phyloP scores from a whole-genome alignment of 2,888 invertebrate species.

The Parascotia fuliginaria region DNA sequence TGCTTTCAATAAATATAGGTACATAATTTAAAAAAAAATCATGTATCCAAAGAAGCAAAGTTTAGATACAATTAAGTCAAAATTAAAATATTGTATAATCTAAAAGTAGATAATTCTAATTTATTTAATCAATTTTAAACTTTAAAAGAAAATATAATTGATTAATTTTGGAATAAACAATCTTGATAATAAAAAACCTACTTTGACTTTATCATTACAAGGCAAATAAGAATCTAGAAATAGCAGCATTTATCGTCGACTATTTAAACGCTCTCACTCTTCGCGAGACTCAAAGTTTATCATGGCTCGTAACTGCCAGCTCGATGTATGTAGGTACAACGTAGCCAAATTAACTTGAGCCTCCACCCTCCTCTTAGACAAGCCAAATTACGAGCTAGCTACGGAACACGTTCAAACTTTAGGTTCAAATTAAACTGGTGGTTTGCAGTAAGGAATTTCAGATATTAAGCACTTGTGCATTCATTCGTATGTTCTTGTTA shows the following conservation, averaged over 20 bases:
- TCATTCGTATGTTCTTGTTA: conserved; percentile 74
- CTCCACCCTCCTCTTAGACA: conserved; percentile 38
- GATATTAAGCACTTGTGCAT: conserved; percentile 77
- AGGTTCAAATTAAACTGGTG: conserved; percentile 55
- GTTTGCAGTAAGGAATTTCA: conserved; percentile 68
- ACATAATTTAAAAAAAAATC: no score
- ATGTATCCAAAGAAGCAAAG: no score
- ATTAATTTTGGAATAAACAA: no score
- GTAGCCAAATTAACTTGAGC: conserved; percentile 57
- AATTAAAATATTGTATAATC: no score
- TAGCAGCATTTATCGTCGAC: conserved; percentile 75
- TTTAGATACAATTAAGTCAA: no score
- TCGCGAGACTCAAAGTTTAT: conserved; percentile 80
- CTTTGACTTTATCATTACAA: conserved; percentile 61
- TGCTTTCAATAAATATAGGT: no score
- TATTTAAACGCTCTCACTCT: conserved; percentile 81
- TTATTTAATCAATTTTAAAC: no score
- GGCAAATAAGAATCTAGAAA: conserved; percentile 74
- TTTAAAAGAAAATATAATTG: no score
- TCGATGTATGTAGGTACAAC: conserved; percentile 54
- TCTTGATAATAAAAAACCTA: not conserved
- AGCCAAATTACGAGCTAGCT: conserved; percentile 21
- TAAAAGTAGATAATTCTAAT: no score
- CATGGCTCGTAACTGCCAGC: conserved; percentile 77
- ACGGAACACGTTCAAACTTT: conserved; percentile 31